These are phyloP conservation scores for Tiliacea citrago DNA, from an alignment of 2,888 invertebrate species.

Conservation along the genomic window DNA sequence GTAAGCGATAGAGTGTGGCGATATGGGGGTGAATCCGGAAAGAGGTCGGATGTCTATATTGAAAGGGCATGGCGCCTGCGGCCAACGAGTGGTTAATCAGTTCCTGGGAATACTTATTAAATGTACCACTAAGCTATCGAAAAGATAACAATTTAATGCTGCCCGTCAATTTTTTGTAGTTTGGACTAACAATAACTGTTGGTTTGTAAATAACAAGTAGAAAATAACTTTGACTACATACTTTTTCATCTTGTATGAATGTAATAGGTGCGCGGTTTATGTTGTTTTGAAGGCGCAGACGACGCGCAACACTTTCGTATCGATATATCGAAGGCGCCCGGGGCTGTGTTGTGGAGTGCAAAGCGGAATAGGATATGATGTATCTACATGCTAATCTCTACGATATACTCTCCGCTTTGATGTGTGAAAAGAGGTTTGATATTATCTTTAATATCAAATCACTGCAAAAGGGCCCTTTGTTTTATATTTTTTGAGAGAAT, in stretches of 20 bases:
- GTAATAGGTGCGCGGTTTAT: constrained; percentile 12
- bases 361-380: constrained; percentile 63
- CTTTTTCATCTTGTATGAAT: not conserved
- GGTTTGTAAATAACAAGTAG: not conserved
- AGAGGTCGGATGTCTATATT: constrained; percentile 66
- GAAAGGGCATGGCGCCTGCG: constrained; percentile 48
- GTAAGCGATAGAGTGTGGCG: constrained; percentile 61
- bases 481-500: constrained; percentile 7
- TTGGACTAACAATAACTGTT: not conserved
- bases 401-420: constrained; percentile 54
- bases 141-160: not conserved
- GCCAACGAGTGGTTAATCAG: constrained; percentile 67
- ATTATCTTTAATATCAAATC: constrained; percentile 47
- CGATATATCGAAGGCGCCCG: constrained; percentile 65
- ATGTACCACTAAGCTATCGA: constrained; percentile 1
- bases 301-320: constrained; percentile 50
- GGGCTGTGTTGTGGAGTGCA: constrained; percentile 68
- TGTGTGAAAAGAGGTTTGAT: constrained; percentile 52
- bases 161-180: not conserved
- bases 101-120: constrained; percentile 45
- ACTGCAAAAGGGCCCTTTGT: constrained; percentile 26
- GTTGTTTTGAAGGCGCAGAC: constrained; percentile 21
- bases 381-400: constrained; percentile 67
- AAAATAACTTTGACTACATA: not conserved
- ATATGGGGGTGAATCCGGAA: constrained; percentile 62